A percentile compares a stretch with the other conserved stretches of the same genome.
These are phyloP conservation scores for Tragelaphus buxtoni DNA, from an alignment of 2,113 vertebrate genomes.

Conservation along the genomic window DNA sequence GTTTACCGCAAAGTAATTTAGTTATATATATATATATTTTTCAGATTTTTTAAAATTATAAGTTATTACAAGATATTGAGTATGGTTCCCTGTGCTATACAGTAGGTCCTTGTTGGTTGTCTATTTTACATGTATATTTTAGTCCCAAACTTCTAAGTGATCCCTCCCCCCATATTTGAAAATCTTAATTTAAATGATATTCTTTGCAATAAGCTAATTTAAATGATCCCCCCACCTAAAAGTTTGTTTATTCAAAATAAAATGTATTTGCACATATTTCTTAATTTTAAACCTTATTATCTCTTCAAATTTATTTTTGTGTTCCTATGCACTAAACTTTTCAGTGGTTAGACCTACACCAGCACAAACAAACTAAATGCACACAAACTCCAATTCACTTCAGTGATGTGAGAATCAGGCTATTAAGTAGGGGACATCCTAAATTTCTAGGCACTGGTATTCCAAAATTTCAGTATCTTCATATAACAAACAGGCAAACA, in stretches of 20 bases:
- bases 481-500: neutral
- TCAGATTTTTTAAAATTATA: neutral
- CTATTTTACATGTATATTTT: neutral
- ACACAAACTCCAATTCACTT: neutral
- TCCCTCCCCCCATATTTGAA: neutral
- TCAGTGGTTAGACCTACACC: neutral
- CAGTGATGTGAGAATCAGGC: neutral
- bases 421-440: neutral
- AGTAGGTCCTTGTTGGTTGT: neutral
- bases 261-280: neutral
- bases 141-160: neutral
- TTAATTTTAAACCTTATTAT: neutral
- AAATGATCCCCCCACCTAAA: neutral
- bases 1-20: too few relatives aligned
- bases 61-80: neutral
- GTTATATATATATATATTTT: too few relatives aligned
- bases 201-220: neutral
- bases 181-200: neutral
- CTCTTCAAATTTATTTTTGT: neutral
- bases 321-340: neutral
- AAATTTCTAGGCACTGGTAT: neutral
- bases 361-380: neutral
- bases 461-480: too few relatives aligned
- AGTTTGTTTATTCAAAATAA: neutral
- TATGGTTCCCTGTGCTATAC: neutral